A percentile compares a stretch with the other conserved stretches of the same genome.
Evolutionary conservation across 2,888 invertebrate species (phyloP).

Genomic region (Stegophylla sp.): DNA sequence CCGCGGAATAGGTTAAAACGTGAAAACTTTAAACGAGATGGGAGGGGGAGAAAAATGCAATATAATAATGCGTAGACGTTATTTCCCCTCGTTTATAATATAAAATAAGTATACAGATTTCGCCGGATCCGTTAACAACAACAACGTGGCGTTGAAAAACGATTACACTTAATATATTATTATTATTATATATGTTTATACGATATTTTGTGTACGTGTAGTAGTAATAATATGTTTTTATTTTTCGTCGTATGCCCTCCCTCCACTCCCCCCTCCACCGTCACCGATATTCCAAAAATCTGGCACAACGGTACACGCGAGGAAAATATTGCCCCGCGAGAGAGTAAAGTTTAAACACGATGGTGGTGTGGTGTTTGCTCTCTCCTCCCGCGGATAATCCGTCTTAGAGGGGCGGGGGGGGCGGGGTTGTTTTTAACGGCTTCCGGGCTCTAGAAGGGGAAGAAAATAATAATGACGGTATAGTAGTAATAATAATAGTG

Average conservation of each 20-base stretch:
- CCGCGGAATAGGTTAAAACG: no score
- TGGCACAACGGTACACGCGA: not conserved
- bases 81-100: no score
- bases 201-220: not conserved
- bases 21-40: no score
- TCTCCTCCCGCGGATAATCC: constrained; percentile 22
- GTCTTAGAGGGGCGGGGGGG: not conserved
- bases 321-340: not conserved
- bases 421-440: constrained; percentile 33
- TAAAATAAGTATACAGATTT: no score
- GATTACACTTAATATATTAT: not conserved
- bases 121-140: no score
- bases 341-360: constrained; percentile 9
- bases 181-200: no score
- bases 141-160: not conserved
- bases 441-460: constrained; percentile 28
- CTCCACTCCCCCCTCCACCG: no score
- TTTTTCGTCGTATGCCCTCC: not conserved
- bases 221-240: not conserved
- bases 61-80: no score
- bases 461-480: constrained; percentile 27
- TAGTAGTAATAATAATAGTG: not conserved
- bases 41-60: no score
- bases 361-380: not conserved
- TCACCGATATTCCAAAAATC: not conserved